Conservation (phyloP, 2,888 invertebrate genomes). For the Cryptophagus acutangulus region DNA sequence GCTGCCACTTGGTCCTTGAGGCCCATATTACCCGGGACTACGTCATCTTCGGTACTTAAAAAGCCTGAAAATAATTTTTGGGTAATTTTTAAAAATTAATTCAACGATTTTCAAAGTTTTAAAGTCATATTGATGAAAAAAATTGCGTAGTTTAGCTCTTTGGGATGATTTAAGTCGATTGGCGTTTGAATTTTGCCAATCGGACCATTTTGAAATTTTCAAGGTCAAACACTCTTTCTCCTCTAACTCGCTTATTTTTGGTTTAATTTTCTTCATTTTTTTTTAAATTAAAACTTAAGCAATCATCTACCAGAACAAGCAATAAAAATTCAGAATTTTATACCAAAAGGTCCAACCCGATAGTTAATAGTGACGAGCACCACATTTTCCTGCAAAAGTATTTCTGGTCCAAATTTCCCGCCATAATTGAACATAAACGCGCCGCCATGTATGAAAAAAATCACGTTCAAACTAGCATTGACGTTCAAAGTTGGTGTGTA, state of each 20-base stretch:
- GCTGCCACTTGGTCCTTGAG: conserved; percentile 70
- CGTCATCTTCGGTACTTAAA: conserved; percentile 65
- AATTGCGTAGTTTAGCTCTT: too few species aligned
- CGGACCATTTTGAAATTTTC: too few species aligned
- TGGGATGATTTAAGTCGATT: too few species aligned
- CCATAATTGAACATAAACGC: conserved; percentile 65
- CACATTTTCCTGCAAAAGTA: conserved; percentile 60
- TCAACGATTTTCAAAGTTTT: too few species aligned
- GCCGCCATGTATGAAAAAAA: conserved; percentile 64
- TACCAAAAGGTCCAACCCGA: conserved; percentile 67
- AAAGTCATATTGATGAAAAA: too few species aligned
- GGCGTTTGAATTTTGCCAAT: too few species aligned
- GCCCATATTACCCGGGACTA: conserved; percentile 67
- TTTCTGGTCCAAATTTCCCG: conserved; percentile 52
- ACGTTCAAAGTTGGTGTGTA: conserved; percentile 52
- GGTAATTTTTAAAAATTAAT: too few species aligned
- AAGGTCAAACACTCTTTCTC: too few species aligned
- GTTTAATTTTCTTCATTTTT: conserved; percentile 8
- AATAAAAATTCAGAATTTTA: conserved; percentile 5
- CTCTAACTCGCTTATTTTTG: too few species aligned
- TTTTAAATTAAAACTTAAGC: too few species aligned
- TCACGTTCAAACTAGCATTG: conserved; percentile 54
- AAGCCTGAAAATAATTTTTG: conserved; percentile 65
- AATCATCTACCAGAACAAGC: too few species aligned
- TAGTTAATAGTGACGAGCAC: conserved; percentile 67